phyloP scores from a whole-genome alignment of 2,888 invertebrate genomes.

The Ecliptopera silaceata region DNA sequence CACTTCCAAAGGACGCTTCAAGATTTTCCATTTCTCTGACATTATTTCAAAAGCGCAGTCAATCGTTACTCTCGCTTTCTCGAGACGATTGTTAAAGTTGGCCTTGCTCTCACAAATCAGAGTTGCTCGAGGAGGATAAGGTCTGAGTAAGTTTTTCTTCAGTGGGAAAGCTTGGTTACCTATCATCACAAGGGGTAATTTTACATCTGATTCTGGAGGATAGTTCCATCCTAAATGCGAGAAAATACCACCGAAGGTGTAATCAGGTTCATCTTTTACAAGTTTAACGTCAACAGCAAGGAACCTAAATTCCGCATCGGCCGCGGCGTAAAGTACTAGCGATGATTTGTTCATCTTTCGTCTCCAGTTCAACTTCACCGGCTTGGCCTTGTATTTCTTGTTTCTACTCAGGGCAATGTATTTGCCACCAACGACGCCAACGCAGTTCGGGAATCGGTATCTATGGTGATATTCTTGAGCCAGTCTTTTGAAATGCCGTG shows the following conservation, averaged over 20 bases:
- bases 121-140: constrained; percentile 27
- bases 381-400: constrained; percentile 2
- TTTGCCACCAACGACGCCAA: constrained; percentile 35
- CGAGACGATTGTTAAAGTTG: constrained; percentile 33
- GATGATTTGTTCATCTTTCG: constrained; percentile 8
- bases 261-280: constrained; percentile 11
- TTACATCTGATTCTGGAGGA: constrained; percentile 29
- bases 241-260: constrained; percentile 20
- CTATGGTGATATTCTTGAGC: constrained; percentile 24
- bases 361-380: constrained; percentile 3
- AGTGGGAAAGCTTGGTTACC: constrained; percentile 39
- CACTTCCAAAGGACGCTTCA: constrained; percentile 28
- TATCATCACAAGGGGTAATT: constrained; percentile 34
- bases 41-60: constrained; percentile 40
- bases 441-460: constrained; percentile 34
- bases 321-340: constrained; percentile 23
- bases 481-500: constrained; percentile 8
- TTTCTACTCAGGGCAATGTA: constrained; percentile 18
- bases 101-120: constrained; percentile 17
- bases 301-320: constrained; percentile 30
- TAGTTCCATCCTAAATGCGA: constrained; percentile 23
- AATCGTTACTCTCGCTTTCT: constrained; percentile 30
- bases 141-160: constrained; percentile 33
- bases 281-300: constrained; percentile 15
- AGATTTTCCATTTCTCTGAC: constrained; percentile 41